Evolutionary conservation across 2,888 invertebrate genomes (phyloP), one percentile per base, ranked within the genome.

Genomic region (Tenthredo notha): DNA sequence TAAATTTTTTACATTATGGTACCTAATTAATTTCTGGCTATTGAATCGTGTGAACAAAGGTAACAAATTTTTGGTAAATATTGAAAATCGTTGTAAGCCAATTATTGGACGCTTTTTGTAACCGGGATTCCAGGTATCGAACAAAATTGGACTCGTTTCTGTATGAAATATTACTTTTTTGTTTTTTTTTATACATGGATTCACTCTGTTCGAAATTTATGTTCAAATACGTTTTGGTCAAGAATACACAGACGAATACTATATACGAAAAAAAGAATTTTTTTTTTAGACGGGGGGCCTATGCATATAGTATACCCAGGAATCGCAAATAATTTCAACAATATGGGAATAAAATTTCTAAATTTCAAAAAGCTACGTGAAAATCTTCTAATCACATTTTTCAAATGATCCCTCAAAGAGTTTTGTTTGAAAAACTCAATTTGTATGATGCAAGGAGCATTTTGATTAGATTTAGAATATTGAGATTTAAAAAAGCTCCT

Each of bases 31-130:
- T 33, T 67, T 33, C 10, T n/a, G 74, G 74, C 43, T 25, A 25
- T 74, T 43, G 74, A 74, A 74, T 25, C 74, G 74, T 74, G 40
- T 43, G 12, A 40, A 70, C 9, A 33, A 12, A 2, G 10, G 15
- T 37, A 37, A 33, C 70, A 70, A 40, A n/a, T 37, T 37, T 70
- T 37, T 37, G 15, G 33, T n/a, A 10, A 70, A 70, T 37, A 70
- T 70, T 37, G 18, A 33, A 33, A 70, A n/a, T 37, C 4, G 33
- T 7, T 70, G 33, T 33, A n/a, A 74, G 18, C 43, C 43, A 21
- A 40, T 74, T 43, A 21, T 43, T 40, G 9, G 9, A 18, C 74
- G 74, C 74, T 74, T 74, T 74, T n/a, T 74, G 21, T 74, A 43
- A 21, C 10, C 4, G 74, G 5, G 12, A 43, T 74, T 25, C 25